A percentile compares a stretch with the other conserved stretches of the same genome.
phyloP scores from a whole-genome alignment of 2,113 vertebrate species.

The Nymphicus hollandicus region DNA sequence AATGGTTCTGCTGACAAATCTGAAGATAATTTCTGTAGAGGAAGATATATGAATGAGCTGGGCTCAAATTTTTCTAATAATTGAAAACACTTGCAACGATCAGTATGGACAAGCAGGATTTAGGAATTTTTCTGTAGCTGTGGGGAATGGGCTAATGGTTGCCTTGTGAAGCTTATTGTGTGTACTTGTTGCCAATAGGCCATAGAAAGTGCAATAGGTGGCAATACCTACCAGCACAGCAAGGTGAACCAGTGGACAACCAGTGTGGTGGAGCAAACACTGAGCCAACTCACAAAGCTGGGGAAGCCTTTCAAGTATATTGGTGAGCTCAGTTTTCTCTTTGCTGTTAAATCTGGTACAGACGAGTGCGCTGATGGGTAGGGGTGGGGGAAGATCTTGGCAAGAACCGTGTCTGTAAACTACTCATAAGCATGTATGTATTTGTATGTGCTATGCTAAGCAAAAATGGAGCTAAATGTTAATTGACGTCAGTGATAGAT shows the following conservation, averaged over 20 bases:
- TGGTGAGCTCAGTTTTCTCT: constrained; percentile 65
- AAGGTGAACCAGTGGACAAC: constrained; percentile 92
- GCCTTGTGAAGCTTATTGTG: not conserved
- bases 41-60: not conserved
- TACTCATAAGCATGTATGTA: not conserved
- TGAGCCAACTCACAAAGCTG: constrained; percentile 91
- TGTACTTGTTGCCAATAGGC: constrained; percentile 66
- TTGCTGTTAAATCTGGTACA: not conserved
- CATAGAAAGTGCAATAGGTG: constrained; percentile 86
- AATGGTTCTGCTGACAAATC: not conserved
- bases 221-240: constrained; percentile 89
- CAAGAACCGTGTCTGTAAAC: not conserved
- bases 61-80: not conserved
- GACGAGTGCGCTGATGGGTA: not conserved
- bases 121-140: not conserved
- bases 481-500: not conserved
- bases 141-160: not conserved
- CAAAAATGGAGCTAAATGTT: not conserved
- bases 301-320: constrained; percentile 97
- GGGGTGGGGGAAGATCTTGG: not conserved
- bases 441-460: not conserved
- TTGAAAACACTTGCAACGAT: not conserved
- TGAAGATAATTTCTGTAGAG: not conserved
- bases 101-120: not conserved
- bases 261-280: constrained; percentile 86